These are phyloP conservation scores for Ictalurus furcatus DNA, from an alignment of 2,113 vertebrate species.

Conservation along the genomic window DNA sequence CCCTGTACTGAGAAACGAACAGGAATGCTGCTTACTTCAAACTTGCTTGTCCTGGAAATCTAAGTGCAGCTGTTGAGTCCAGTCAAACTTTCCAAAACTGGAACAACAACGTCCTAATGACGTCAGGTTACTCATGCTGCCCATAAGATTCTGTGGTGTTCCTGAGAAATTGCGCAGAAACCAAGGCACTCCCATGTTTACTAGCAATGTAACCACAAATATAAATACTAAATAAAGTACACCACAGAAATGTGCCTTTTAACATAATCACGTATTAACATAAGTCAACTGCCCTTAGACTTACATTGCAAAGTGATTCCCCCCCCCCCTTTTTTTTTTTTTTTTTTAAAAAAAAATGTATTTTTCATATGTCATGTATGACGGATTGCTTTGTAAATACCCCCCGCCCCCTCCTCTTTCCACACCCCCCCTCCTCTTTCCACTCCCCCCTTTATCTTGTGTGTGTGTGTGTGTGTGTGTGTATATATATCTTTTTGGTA, in stretches of 20 bases:
- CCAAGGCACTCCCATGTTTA: not conserved
- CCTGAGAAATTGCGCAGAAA: not conserved
- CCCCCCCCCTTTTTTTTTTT: not conserved
- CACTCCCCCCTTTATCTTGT: no score
- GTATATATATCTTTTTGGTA: no score
- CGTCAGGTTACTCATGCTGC: not conserved
- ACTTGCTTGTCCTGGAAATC: not conserved
- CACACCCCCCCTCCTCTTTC: no score
- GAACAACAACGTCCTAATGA: not conserved
- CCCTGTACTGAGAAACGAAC: no score
- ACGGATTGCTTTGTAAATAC: no score
- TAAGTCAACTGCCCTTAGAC: not conserved
- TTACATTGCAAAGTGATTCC: not conserved
- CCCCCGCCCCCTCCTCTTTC: no score
- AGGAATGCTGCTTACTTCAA: not conserved
- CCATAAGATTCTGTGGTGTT: not conserved
- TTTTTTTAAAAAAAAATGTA: no score
- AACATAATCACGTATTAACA: not conserved
- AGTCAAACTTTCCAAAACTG: not conserved
- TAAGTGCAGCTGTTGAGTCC: not conserved
- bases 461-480: no score
- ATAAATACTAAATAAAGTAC: not conserved
- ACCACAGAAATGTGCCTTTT: not conserved
- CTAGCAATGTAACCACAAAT: not conserved
- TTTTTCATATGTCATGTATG: no score